Evolutionary conservation across 2,888 invertebrate species (phyloP), one percentile per base, ranked within the genome.

Genomic region (Polyploca ridens): DNA sequence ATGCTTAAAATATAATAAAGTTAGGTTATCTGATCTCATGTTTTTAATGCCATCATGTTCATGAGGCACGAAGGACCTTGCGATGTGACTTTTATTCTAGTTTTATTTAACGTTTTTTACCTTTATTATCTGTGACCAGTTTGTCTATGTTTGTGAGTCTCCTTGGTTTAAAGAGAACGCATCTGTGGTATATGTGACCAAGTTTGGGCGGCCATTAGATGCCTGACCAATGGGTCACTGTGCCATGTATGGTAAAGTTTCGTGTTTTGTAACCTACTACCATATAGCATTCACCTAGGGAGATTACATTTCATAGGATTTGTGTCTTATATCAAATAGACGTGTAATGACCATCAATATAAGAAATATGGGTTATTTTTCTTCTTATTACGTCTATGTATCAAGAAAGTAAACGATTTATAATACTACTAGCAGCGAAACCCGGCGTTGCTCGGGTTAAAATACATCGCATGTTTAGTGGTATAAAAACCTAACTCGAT

Each of bases 131-230:
- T 62, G 58, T 46, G 63, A 44, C 44, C 63, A 35, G 63, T 46
- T 64, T 63, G 49, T 63, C 57, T 57, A 41, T 41, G 33, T 41
- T 33, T 62, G 41, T 54, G 64, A 16, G 61, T 71, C 64, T 67
- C 71, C 66, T 68, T 71, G 69, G 54, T 61, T 62, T 63, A 68
- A 70, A 69, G 66, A 66, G 65, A 68, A 73, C 70, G 69, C 70
- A 67, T 69, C 69, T 67, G 64, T 72, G 65, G 65, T 64, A 62
- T 68, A 69, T 72, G 76, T 72, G 74, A 68, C 65, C 71, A 72
- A 73, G 72, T 78, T 69, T 71, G 76, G 70, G 70, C 65, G 70
- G 64, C 63, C 62, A 64, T 62, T 71, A 66, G 64, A 66, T 46
- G 65, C 65, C 38, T 62, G 58, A 33, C 59, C 65, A 68, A 69